A percentile compares a stretch with the other conserved stretches of the same genome.
Conservation (phyloP, 2,888 invertebrate species). For the Frankliniella intonsa region DNA sequence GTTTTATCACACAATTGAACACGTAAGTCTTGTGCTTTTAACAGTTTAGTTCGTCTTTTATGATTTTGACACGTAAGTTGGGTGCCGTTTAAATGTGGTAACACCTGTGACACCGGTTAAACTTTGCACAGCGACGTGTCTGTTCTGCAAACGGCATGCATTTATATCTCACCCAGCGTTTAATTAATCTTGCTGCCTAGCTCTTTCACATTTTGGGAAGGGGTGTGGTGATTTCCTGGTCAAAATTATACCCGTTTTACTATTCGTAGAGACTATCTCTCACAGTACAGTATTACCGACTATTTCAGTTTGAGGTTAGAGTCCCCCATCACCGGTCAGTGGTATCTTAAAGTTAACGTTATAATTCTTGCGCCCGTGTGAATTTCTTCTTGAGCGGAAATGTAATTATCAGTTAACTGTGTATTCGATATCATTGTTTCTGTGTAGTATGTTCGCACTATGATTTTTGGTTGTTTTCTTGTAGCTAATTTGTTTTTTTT, state of each 20-base stretch:
- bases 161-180: not conserved
- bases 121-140: not conserved
- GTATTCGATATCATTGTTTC: not conserved
- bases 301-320: too few relatives aligned
- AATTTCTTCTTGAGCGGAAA: too few relatives aligned
- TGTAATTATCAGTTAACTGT: not conserved
- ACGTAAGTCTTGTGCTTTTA: not conserved
- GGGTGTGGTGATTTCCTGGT: too few relatives aligned
- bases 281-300: too few relatives aligned
- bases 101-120: not conserved
- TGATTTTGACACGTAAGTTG: not conserved
- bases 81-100: not conserved
- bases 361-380: too few relatives aligned
- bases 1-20: not conserved
- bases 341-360: too few relatives aligned
- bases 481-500: too few relatives aligned
- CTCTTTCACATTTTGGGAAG: too few relatives aligned
- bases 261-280: too few relatives aligned
- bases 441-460: not conserved
- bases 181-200: too few relatives aligned
- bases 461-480: not conserved
- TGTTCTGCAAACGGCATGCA: not conserved
- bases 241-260: too few relatives aligned
- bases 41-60: not conserved
- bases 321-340: too few relatives aligned